Conservation (phyloP, 2,888 invertebrate species). For the Junonia oenone region DNA sequence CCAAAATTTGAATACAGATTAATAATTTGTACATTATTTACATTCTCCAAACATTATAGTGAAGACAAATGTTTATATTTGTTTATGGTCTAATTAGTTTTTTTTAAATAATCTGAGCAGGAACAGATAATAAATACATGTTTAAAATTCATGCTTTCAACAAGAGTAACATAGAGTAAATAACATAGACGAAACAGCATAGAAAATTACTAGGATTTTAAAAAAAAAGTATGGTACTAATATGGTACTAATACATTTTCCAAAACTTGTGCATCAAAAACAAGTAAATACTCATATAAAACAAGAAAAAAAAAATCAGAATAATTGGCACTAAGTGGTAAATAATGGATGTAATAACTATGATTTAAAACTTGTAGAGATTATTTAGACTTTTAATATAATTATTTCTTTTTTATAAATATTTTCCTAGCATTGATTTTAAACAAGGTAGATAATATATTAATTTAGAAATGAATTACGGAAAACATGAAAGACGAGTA, state of each 20-base stretch:
- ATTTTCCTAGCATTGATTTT: not conserved
- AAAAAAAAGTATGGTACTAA: too few species aligned
- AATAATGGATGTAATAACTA: not conserved
- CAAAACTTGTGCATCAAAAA: not conserved
- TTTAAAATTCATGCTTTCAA: not conserved
- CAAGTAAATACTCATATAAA: not conserved
- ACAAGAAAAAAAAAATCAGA: not conserved
- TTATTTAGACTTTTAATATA: not conserved
- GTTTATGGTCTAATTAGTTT: not conserved
- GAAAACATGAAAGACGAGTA: not conserved
- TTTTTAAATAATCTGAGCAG: conserved; percentile 5
- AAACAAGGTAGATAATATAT: not conserved
- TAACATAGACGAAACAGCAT: not conserved
- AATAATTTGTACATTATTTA: conserved; percentile 66
- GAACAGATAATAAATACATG: not conserved
- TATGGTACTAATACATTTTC: not conserved
- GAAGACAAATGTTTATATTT: conserved; percentile 9
- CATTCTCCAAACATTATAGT: conserved; percentile 33
- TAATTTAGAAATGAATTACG: not conserved
- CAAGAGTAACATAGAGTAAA: not conserved
- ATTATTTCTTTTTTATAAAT: not conserved
- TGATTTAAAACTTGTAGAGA: not conserved
- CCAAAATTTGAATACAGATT: conserved; percentile 40
- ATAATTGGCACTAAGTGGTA: not conserved
- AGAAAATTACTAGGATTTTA: not conserved